Conservation (phyloP, 2,888 invertebrate genomes). For the Hybos culiciformis region DNA sequence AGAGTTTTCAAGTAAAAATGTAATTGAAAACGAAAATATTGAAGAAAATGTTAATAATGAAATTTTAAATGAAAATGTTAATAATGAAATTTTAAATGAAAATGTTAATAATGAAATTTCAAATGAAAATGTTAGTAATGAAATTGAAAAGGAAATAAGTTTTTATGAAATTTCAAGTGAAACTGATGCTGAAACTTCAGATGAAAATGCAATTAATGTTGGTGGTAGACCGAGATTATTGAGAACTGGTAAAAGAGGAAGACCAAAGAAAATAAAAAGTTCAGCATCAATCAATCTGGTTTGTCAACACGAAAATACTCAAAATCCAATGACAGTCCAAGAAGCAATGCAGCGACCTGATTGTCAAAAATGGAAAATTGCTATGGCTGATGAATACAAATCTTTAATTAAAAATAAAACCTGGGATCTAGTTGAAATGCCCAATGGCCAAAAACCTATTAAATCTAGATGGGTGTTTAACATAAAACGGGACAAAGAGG, state of each 20-base stretch:
- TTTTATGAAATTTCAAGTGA: too few relatives aligned
- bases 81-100: too few relatives aligned
- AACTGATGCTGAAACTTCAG: too few relatives aligned
- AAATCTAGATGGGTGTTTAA: conserved; percentile 10
- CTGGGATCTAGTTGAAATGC: conserved; percentile 1
- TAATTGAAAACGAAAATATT: neutral
- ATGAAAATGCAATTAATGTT: neutral
- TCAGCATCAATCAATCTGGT: neutral
- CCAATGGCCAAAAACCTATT: neutral
- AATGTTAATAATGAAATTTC: too few relatives aligned
- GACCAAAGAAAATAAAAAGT: too few relatives aligned
- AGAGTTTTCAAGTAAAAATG: neutral
- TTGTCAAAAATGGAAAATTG: neutral
- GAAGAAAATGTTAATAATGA: too few relatives aligned
- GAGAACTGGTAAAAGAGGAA: too few relatives aligned
- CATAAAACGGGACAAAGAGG: conserved; percentile 9
- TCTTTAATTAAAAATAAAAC: conserved; percentile 1
- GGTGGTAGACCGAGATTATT: too few relatives aligned
- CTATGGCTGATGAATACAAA: conserved; percentile 2
- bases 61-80: too few relatives aligned
- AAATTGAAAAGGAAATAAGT: too few relatives aligned
- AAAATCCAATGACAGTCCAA: neutral
- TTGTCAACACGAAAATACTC: too few relatives aligned
- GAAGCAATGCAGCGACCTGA: conserved; percentile 2
- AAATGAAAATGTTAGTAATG: too few relatives aligned